A percentile compares a stretch with the other conserved stretches of the same genome.
phyloP scores from a whole-genome alignment of 2,888 invertebrate genomes.

The Amphipyra tragopoginis region DNA sequence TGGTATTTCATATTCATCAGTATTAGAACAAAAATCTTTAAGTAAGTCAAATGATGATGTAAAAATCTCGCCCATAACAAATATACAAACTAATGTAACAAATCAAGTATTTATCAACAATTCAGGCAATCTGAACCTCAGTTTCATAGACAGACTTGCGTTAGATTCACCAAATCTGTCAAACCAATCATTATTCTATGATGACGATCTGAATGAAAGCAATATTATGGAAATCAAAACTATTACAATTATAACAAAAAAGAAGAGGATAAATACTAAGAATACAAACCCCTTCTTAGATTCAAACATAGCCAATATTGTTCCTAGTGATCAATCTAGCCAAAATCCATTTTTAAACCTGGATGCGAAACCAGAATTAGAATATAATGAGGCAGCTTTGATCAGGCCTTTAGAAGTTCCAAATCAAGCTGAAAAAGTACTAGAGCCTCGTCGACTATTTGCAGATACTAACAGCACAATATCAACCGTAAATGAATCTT shows the following conservation, averaged over 20 bases:
- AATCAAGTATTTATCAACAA: slow-evolving; percentile 82
- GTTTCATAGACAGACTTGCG: slow-evolving; percentile 85
- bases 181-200: slow-evolving; percentile 81
- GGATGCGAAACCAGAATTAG: slow-evolving; percentile 68
- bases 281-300: slow-evolving; percentile 86
- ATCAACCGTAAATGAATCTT: slow-evolving; percentile 82
- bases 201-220: slow-evolving; percentile 88
- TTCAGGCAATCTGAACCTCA: slow-evolving; percentile 78
- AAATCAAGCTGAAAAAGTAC: slow-evolving; percentile 54
- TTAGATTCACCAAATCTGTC: slow-evolving; percentile 80
- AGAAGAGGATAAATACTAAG: slow-evolving; percentile 74
- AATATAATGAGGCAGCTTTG: slow-evolving; percentile 72
- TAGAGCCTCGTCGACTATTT: slow-evolving; percentile 81
- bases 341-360: slow-evolving; percentile 79
- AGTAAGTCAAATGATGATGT: slow-evolving; percentile 51
- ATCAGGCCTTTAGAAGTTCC: slow-evolving; percentile 59
- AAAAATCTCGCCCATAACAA: slow-evolving; percentile 67
- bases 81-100: slow-evolving; percentile 76
- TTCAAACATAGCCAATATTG: slow-evolving; percentile 69
- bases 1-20: slow-evolving; percentile 73
- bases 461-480: slow-evolving; percentile 84
- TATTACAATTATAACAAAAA: slow-evolving; percentile 85
- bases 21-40: slow-evolving; percentile 75
- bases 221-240: slow-evolving; percentile 89
- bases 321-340: slow-evolving; percentile 35